Evolutionary conservation across 2,113 vertebrate species (phyloP).

Genomic region (Gallinago paraguaiae): DNA sequence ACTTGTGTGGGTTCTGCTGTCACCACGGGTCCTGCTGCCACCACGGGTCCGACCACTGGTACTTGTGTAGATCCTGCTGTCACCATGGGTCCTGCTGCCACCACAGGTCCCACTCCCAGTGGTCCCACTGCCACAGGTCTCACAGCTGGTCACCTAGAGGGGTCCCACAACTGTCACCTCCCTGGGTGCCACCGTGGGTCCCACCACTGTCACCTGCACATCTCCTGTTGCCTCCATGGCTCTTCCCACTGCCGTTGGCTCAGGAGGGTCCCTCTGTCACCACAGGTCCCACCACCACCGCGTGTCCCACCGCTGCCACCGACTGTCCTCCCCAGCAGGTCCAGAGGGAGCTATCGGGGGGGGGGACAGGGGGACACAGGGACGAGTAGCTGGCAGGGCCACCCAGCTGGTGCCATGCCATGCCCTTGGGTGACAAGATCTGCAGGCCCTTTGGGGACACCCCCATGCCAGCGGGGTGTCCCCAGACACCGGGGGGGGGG

Average conservation of each 20-base stretch:
- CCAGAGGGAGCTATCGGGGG: not conserved
- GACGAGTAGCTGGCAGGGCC: not conserved
- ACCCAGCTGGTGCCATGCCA: not conserved
- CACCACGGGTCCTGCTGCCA: not conserved
- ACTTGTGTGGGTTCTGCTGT: not conserved
- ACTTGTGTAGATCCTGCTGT: too few relatives aligned
- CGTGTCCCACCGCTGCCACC: not conserved
- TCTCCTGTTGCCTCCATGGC: accelerated
- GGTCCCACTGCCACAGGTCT: not conserved
- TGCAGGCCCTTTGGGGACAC: not conserved
- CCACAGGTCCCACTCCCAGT: too few relatives aligned
- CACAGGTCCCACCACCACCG: accelerated
- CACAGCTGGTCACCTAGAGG: not conserved
- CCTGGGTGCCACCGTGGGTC: not conserved
- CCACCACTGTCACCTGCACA: accelerated
- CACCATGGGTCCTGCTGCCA: too few relatives aligned
- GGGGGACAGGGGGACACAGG: not conserved
- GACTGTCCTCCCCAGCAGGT: not conserved
- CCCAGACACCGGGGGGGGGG: not conserved
- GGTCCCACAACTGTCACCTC: not conserved
- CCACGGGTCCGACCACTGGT: too few relatives aligned
- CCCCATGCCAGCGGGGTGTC: not conserved
- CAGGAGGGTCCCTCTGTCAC: accelerated
- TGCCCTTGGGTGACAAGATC: not conserved
- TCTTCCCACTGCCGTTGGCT: accelerated